These are phyloP conservation scores for Urophycis tenuis DNA, from an alignment of 2,797 vertebrate species.

Conservation along the genomic window DNA sequence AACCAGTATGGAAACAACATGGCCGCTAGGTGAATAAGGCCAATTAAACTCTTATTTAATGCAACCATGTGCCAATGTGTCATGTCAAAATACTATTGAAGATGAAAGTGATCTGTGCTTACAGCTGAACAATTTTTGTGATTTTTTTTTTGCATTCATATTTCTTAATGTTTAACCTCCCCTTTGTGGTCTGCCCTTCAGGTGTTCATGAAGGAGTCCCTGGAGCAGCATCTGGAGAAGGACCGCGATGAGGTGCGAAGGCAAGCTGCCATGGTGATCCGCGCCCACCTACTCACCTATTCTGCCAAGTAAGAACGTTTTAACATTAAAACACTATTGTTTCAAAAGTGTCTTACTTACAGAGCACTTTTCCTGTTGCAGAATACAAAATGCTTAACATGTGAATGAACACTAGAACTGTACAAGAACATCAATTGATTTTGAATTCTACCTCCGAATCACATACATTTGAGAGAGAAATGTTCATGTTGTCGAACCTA, in stretches of 20 bases:
- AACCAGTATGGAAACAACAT: background rate
- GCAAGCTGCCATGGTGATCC: slow-evolving; percentile 79
- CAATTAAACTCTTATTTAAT: background rate
- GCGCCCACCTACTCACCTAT: slow-evolving; percentile 83
- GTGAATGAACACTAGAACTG: background rate
- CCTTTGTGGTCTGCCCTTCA: slow-evolving; percentile 33
- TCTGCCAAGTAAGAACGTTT: slow-evolving; percentile 75
- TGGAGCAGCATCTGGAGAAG: slow-evolving; percentile 75
- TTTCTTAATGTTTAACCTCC: too few relatives aligned
- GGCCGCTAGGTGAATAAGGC: background rate
- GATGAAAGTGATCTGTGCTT: background rate
- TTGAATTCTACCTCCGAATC: background rate
- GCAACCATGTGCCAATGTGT: background rate
- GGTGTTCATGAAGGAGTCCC: slow-evolving; percentile 76
- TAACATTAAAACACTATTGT: background rate
- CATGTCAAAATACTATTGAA: background rate
- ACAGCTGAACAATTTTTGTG: background rate
- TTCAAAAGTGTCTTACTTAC: background rate
- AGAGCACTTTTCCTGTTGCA: background rate
- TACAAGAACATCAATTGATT: background rate
- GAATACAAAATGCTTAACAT: background rate
- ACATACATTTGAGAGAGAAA: background rate
- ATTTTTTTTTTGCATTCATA: background rate
- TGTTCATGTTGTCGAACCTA: too few relatives aligned
- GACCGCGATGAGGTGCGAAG: slow-evolving; percentile 70